Evolutionary conservation across 2,113 vertebrate species (phyloP).

Genomic region (Melanocharis versteri): DNA sequence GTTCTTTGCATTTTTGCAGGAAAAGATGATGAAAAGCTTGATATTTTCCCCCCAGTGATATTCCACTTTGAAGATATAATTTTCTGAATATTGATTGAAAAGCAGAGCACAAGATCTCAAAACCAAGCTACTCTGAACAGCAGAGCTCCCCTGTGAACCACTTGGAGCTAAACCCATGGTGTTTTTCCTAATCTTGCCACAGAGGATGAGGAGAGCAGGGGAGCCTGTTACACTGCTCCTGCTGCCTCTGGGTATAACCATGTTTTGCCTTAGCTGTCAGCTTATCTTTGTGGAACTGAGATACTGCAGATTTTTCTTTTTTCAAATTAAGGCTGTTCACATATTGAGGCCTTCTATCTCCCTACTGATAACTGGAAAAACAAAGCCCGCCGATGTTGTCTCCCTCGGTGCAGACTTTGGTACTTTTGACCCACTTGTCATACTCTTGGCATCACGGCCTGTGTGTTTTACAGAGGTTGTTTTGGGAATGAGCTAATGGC

Average conservation of each 20-base stretch:
- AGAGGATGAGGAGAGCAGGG: background rate
- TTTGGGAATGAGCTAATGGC: background rate
- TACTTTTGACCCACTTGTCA: background rate
- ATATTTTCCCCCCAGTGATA: background rate
- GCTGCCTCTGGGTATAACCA: background rate
- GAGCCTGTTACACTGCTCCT: background rate
- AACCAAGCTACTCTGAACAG: background rate
- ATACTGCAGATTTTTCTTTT: background rate
- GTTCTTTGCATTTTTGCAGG: background rate
- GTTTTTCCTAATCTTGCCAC: background rate
- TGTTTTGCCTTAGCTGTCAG: background rate
- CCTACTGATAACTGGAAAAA: background rate
- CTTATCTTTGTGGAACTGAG: conserved; percentile 12
- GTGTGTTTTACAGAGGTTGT: background rate
- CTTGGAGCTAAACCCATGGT: background rate
- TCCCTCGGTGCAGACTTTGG: background rate
- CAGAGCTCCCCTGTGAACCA: background rate
- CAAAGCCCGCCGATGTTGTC: background rate
- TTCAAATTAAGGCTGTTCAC: background rate
- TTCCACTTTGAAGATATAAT: conserved; percentile 2
- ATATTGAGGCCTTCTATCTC: background rate
- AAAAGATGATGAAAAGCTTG: conserved; percentile 1
- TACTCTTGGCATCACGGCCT: background rate
- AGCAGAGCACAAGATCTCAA: background rate
- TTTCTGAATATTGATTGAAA: conserved; percentile 32